phyloP scores from a whole-genome alignment of 2,797 vertebrate genomes.

The Atherinosoma microstoma region DNA sequence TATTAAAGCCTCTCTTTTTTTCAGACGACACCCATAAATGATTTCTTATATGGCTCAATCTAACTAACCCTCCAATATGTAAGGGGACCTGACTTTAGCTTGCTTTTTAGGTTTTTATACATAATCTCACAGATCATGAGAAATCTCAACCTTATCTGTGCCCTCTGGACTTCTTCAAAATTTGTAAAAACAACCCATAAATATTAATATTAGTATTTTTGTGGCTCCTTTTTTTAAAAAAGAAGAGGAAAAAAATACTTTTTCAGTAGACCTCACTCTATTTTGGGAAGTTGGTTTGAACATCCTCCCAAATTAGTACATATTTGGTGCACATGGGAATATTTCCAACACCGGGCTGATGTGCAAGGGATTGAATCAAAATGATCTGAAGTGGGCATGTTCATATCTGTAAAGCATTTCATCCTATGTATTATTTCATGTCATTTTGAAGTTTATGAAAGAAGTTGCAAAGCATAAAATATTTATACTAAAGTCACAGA shows the following conservation, averaged over 20 bases:
- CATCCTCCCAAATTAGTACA: background rate
- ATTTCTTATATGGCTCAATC: too few species aligned
- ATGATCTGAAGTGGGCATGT: background rate
- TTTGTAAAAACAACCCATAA: background rate
- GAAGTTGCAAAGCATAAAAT: background rate
- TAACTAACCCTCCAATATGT: too few species aligned
- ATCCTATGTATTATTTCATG: background rate
- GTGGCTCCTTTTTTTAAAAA: too few species aligned
- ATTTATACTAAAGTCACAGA: background rate
- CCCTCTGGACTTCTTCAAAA: background rate
- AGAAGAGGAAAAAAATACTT: too few species aligned
- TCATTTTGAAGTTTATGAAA: background rate
- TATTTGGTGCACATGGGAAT: accelerated
- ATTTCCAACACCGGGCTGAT: background rate
- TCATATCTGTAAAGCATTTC: background rate
- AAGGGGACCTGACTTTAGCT: too few species aligned
- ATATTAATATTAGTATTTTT: background rate
- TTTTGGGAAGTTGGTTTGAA: background rate
- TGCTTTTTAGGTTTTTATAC: too few species aligned
- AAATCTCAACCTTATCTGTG: background rate
- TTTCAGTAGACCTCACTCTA: too few species aligned
- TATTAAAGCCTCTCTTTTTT: too few species aligned
- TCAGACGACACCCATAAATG: too few species aligned
- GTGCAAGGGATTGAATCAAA: background rate
- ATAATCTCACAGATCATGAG: too few species aligned